phyloP scores from a whole-genome alignment of 2,888 invertebrate genomes.

The Drosophila demipolita region DNA sequence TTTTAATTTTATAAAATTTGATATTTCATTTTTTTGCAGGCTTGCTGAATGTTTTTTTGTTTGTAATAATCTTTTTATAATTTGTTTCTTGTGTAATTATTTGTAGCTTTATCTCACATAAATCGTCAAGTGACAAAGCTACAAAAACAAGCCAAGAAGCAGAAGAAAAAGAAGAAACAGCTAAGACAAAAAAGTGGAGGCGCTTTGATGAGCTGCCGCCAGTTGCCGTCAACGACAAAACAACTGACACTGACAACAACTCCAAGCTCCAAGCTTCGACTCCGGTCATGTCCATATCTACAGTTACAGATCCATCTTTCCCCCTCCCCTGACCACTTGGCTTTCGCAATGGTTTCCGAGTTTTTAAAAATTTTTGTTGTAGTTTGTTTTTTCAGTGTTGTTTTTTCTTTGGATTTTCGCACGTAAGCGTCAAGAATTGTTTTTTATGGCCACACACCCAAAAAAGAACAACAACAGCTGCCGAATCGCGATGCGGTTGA shows the following conservation, averaged over 20 bases:
- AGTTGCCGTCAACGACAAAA: conserved; percentile 48
- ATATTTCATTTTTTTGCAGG: background rate
- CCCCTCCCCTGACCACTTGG: conserved; percentile 9
- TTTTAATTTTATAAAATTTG: background rate
- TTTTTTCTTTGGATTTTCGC: conserved; percentile 58
- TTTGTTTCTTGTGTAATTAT: background rate
- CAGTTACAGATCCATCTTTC: conserved; percentile 54
- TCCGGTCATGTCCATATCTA: conserved; percentile 45
- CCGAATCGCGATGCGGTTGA: conserved; percentile 23
- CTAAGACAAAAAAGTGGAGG: conserved; percentile 38
- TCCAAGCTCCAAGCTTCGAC: conserved; percentile 2
- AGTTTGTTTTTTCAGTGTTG: background rate
- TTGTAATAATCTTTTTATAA: background rate
- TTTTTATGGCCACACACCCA: conserved; percentile 73
- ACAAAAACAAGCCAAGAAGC: conserved; percentile 13
- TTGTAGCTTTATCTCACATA: conserved; percentile 28
- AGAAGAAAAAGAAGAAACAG: conserved; percentile 6
- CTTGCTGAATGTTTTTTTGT: background rate
- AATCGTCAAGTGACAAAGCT: conserved; percentile 35
- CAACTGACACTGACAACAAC: conserved; percentile 45
- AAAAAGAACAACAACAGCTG: conserved; percentile 13
- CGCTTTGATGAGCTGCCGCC: conserved; percentile 65
- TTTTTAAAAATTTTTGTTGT: conserved; percentile 53
- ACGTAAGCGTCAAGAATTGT: conserved; percentile 80
- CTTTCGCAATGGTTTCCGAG: conserved; percentile 54